Evolutionary conservation across 2,797 vertebrate genomes (phyloP), one percentile per base, ranked within the genome.

Genomic region (Pseudochaenichthys georgianus): DNA sequence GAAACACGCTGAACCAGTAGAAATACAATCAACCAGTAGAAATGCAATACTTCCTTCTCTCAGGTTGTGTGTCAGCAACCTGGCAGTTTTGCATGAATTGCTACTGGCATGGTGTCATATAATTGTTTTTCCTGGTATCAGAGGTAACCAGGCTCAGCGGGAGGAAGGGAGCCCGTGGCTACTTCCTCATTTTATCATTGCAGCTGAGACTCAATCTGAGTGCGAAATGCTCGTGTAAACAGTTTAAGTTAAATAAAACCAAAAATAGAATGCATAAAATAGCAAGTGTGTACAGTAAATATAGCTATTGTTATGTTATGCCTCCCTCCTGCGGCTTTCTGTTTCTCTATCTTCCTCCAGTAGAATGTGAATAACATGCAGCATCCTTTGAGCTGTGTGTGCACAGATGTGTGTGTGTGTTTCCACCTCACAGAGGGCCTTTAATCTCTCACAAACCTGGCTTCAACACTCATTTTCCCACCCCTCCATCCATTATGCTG

Each of bases 361-460:
- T n/a, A 70, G 55, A 72, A 80, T 52, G 69, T 55, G 57, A 75
- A 64, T 55, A 81, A 84, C 78, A 57, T 13, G 12, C 74, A 31
- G 69, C 70, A 75, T 81, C 73, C 52, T 62, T 58, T 64, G 19
- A 19, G 38, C 11, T 48, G 31, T 48, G 34, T 47, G 52, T 59
- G 47, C 31, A 17, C 4, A 5, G 5, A 5, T 28, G 4, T 28
- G 28, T 46, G 62, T 58, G 70, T 60, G 70, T 59, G 48, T 53
- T 41, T 57, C 28, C 78, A 23, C 71, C 21, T 42, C 62, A 65
- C 63, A n/a, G n/a, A 54, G 71, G 41, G 38, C 75, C 83, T 88
- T 83, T 92, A 91, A 93, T 93, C 85, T 76, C 80, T 79, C 64
- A 82, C 89, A 86, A 88, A 83, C 70, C 77, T 70, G 82, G 70